Conservation (phyloP, 2,888 invertebrate species). For the Philereme transversata region DNA sequence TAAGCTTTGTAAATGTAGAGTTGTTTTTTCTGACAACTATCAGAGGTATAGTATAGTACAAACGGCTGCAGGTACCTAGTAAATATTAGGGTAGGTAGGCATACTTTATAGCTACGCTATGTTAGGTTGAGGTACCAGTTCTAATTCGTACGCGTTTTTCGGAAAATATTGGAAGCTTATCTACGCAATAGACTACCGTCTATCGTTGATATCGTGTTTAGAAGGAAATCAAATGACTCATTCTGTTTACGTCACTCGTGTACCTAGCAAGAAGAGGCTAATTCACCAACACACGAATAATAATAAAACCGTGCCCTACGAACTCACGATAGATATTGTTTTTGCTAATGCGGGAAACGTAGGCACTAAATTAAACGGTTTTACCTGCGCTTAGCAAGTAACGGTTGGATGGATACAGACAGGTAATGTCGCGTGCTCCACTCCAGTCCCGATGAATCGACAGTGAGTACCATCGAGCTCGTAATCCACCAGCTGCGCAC, state of each 20-base stretch:
- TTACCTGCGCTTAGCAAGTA: slow-evolving; percentile 37
- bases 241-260: slow-evolving; percentile 10
- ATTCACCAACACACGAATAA: background rate
- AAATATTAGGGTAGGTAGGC: too few species aligned
- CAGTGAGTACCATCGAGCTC: slow-evolving; percentile 81
- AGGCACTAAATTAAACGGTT: slow-evolving; percentile 9
- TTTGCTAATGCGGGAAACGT: slow-evolving; percentile 14
- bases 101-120: too few species aligned
- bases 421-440: slow-evolving; percentile 64
- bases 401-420: slow-evolving; percentile 47
- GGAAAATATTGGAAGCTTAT: background rate
- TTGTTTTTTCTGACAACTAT: too few species aligned
- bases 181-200: slow-evolving; percentile 19
- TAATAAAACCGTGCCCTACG: too few species aligned
- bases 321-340: background rate
- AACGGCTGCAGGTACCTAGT: too few species aligned
- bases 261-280: background rate
- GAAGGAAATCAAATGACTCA: slow-evolving; percentile 18
- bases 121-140: too few species aligned
- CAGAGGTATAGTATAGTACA: too few species aligned
- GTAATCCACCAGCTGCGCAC: slow-evolving; percentile 73
- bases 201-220: slow-evolving; percentile 17
- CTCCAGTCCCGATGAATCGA: slow-evolving; percentile 66
- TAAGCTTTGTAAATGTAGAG: too few species aligned
- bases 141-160: too few species aligned